Evolutionary conservation across 2,797 vertebrate genomes (phyloP), one percentile per base, ranked within the genome.

Genomic region (Micrastur ruficollis): DNA sequence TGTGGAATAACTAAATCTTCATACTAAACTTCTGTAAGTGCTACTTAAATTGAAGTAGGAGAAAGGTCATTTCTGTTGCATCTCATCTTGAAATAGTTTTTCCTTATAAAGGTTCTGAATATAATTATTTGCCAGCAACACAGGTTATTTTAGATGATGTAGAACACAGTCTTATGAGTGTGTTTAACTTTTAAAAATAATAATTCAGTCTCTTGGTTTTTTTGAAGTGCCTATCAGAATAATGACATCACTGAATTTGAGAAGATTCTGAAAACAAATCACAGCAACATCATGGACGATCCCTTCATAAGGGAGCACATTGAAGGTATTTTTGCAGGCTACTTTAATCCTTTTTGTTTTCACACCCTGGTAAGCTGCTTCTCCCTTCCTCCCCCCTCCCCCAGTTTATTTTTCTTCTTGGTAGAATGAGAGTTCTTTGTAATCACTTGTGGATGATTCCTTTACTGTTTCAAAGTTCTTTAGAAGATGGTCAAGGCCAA

Each of bases 251-350:
- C 99, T 91, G 99, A 99, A 98, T 99, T 99, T 99, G 99, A 99
- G 98, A 99, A 99, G 98, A 99, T 99, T 98, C 98, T 99, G 97
- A 99, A 99, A 98, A 99, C 99, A 97, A 99, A 99, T 98, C 99
- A 99, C 98, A 99, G 99, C 98, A 99, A 99, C 99, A 99, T 99
- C 98, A 99, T 99, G 99, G 99, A 99, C 29, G 99, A 99, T 97
- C 99, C 99, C 92, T 99, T 99, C 98, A 99, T 99, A 98, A 99
- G 99, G 98, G 99, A 99, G 95, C 99, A 99, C 97, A 99, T 99
- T 98, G 99, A 99, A 98, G 99, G 99, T 99, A 98, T 97, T 72
- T 81, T 90, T 81, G 23, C 56, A 91, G 46, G 26, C 74, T 66
- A 1, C 84, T 86, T 62, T 46, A 76, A 56, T 92, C 0, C 13